phyloP scores from a whole-genome alignment of 1,140 invertebrate species.

The Pseudachorutes palmiensis region DNA sequence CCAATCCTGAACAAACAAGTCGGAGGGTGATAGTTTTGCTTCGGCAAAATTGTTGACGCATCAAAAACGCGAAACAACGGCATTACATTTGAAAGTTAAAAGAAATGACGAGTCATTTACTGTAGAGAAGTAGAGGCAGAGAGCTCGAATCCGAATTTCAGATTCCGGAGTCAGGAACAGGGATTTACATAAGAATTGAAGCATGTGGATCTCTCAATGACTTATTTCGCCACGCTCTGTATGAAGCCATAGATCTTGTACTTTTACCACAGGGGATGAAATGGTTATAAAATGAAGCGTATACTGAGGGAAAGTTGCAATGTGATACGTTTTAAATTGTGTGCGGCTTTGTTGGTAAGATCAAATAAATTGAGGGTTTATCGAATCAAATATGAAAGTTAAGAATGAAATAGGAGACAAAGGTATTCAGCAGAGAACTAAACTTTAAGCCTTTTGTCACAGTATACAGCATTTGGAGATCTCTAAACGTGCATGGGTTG shows the following conservation, averaged over 20 bases:
- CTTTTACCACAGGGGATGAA: neutral
- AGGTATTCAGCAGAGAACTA: no score
- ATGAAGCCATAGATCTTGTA: neutral
- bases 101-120: no score
- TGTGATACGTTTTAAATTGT: conserved; percentile 9
- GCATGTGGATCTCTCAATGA: neutral
- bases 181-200: neutral
- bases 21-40: no score
- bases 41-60: no score
- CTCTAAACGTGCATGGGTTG: no score
- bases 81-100: no score
- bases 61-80: no score
- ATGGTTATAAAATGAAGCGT: neutral
- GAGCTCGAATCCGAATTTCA: no score
- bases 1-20: no score
- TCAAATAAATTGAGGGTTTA: conserved; percentile 11
- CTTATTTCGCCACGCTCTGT: neutral
- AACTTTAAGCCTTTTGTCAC: no score
- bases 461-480: no score
- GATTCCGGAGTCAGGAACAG: neutral
- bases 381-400: neutral
- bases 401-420: neutral
- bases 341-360: conserved; percentile 17
- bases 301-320: neutral
- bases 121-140: no score